Percentiles rank a stretch among this genome's conserved stretches.
phyloP scores from a whole-genome alignment of 2,113 vertebrate species.

The Nyctereutes procyonoides region DNA sequence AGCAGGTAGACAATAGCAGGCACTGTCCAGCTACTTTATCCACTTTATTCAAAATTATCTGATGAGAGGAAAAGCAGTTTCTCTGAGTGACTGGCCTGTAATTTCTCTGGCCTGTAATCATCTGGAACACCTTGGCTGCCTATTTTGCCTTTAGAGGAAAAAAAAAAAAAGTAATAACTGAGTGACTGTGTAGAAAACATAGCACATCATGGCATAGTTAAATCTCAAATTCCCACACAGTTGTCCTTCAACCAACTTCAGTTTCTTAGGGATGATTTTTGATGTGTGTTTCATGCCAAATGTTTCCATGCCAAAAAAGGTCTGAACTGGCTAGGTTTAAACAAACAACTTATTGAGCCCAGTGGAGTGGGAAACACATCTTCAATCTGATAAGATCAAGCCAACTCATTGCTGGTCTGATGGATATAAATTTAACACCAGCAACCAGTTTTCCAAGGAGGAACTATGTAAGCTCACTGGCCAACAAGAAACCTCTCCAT shows the following conservation, averaged over 20 bases:
- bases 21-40: not conserved
- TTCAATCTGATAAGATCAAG: conserved; percentile 50
- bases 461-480: not conserved
- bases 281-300: not conserved
- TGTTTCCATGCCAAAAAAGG: conserved; percentile 9
- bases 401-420: not conserved
- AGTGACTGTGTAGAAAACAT: not conserved
- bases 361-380: not conserved
- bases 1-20: not conserved
- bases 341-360: not conserved
- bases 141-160: not conserved
- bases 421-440: not conserved
- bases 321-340: not conserved
- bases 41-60: not conserved
- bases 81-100: not conserved
- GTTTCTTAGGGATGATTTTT: conserved; percentile 12
- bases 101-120: not conserved
- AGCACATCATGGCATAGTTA: not conserved
- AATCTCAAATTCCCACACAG: not conserved
- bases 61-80: not conserved
- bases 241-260: not conserved
- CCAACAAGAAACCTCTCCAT: not conserved
- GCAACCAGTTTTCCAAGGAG: not conserved
- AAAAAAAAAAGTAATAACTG: not conserved
- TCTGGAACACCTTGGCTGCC: not conserved